A percentile compares a stretch with the other conserved stretches of the same genome.
These are phyloP conservation scores for Chelonus insularis DNA, from an alignment of 1,140 invertebrate genomes.

Conservation along the genomic window DNA sequence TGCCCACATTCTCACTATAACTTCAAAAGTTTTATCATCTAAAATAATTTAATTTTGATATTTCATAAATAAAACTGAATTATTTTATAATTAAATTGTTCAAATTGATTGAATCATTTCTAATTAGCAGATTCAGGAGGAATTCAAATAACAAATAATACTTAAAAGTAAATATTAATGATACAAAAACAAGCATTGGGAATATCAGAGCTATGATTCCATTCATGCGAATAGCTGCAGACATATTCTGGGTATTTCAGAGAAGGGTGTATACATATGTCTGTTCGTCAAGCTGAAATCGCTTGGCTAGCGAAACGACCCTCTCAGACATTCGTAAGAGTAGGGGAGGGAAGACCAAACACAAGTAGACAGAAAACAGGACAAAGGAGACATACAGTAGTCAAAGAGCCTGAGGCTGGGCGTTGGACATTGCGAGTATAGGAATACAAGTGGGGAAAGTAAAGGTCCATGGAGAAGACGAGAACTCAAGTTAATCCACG, in stretches of 20 bases:
- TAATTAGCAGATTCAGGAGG: too few species aligned
- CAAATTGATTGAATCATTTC: too few species aligned
- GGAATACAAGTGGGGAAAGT: not conserved
- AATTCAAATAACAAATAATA: too few species aligned
- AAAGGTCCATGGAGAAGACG: constrained; percentile 3
- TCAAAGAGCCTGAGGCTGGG: constrained; percentile 18
- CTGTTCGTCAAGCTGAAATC: constrained; percentile 17
- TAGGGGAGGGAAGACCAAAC: not conserved
- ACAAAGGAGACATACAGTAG: constrained; percentile 7
- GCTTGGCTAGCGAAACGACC: constrained; percentile 7
- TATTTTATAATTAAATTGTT: too few species aligned
- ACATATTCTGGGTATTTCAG: not conserved
- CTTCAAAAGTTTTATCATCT: too few species aligned
- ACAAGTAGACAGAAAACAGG: constrained; percentile 4
- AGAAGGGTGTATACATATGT: constrained; percentile 12
- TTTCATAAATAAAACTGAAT: too few species aligned
- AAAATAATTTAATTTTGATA: too few species aligned
- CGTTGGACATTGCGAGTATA: constrained; percentile 16
- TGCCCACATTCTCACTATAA: too few species aligned
- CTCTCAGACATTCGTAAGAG: constrained; percentile 21
- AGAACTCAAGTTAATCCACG: constrained; percentile 40
- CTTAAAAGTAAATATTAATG: too few species aligned
- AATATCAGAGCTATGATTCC: not conserved
- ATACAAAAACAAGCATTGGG: too few species aligned
- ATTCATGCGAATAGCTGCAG: not conserved